Evolutionary conservation across 2,888 invertebrate genomes (phyloP).

Genomic region (Ophraella communa): DNA sequence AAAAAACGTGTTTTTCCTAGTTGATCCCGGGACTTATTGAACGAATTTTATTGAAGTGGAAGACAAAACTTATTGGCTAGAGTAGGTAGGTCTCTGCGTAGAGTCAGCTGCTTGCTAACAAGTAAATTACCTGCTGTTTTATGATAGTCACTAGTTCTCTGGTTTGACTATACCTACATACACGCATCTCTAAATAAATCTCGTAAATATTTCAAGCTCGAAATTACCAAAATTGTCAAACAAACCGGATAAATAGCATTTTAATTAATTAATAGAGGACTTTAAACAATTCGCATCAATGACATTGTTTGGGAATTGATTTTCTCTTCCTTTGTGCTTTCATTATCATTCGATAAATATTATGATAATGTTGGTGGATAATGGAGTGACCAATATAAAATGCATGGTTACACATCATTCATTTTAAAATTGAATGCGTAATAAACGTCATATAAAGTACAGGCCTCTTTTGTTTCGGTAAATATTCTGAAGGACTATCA

Average conservation of each 20-base stretch:
- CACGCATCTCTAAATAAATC: not conserved
- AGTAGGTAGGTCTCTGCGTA: too few species aligned
- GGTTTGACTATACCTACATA: not conserved
- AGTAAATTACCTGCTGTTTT: too few species aligned
- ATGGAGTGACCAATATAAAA: constrained; percentile 6
- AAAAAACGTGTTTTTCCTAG: too few species aligned
- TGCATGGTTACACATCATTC: constrained; percentile 7
- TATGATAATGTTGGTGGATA: constrained; percentile 5
- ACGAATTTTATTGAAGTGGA: too few species aligned
- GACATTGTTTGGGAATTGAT: constrained; percentile 8
- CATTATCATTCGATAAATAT: constrained; percentile 4
- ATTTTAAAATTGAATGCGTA: constrained; percentile 14
- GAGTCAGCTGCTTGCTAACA: too few species aligned
- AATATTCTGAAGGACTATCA: too few species aligned
- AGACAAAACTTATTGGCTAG: too few species aligned
- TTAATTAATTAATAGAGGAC: constrained; percentile 18
- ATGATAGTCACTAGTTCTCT: not conserved
- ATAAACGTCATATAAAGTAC: too few species aligned
- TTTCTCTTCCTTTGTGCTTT: constrained; percentile 16
- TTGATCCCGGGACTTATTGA: too few species aligned
- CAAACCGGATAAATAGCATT: not conserved
- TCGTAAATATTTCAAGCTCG: not conserved
- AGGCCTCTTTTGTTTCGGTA: too few species aligned
- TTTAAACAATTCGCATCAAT: constrained; percentile 15
- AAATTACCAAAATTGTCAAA: constrained; percentile 13